Evolutionary conservation across 2,797 vertebrate genomes (phyloP).

Genomic region (Argya squamiceps): DNA sequence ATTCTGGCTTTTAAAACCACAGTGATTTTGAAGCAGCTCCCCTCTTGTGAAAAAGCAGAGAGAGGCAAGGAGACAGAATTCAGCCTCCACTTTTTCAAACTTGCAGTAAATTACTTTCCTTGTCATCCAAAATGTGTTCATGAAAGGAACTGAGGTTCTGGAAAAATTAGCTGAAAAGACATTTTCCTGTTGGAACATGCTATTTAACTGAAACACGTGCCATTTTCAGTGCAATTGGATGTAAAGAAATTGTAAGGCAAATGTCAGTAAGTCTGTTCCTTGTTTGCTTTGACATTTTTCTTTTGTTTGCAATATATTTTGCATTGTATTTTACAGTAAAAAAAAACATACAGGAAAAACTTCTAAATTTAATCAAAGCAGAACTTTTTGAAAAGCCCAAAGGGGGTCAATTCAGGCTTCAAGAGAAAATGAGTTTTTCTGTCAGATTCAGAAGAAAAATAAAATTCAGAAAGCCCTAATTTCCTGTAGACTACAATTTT

Average conservation of each 20-base stretch:
- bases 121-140: background rate
- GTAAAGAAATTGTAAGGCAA: background rate
- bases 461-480: background rate
- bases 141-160: background rate
- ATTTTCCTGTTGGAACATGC: background rate
- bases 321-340: background rate
- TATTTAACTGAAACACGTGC: background rate
- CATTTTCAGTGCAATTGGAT: background rate
- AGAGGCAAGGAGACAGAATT: background rate
- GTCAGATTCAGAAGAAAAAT: background rate
- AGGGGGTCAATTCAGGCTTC: fast-evolving
- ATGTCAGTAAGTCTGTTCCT: background rate
- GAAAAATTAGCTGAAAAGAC: background rate
- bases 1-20: background rate
- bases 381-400: background rate
- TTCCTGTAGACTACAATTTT: background rate
- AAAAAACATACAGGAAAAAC: background rate
- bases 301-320: background rate
- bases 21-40: background rate
- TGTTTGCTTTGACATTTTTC: background rate
- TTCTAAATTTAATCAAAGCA: background rate
- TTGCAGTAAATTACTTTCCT: background rate
- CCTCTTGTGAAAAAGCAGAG: background rate
- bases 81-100: background rate
- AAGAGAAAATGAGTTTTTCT: background rate